Conservation (phyloP, 2,113 vertebrate genomes). For the Trinectes maculatus region DNA sequence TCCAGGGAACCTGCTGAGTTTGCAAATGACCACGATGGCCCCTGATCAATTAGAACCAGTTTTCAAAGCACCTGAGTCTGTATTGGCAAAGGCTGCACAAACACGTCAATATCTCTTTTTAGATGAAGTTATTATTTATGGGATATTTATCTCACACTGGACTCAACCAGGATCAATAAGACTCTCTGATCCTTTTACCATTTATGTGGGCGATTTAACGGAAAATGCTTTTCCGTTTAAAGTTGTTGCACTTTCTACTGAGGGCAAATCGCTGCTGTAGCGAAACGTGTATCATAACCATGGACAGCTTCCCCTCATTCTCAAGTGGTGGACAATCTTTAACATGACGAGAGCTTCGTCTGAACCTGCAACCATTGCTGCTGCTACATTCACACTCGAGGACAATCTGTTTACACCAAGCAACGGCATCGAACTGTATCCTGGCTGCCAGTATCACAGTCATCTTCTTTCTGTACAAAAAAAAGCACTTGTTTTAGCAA, state of each 20-base stretch:
- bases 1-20: constrained; percentile 52
- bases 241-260: not conserved
- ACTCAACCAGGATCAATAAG: not conserved
- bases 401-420: constrained; percentile 41
- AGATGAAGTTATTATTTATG: not conserved
- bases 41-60: constrained; percentile 52
- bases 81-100: constrained; percentile 20
- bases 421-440: constrained; percentile 10
- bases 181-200: constrained; percentile 7
- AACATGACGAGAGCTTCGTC: constrained; percentile 26
- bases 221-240: no score
- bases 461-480: constrained; percentile 8
- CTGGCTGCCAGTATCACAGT: not conserved
- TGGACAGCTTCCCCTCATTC: not conserved
- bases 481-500: constrained; percentile 22
- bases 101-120: not conserved
- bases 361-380: constrained; percentile 3
- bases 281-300: constrained; percentile 8
- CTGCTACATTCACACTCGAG: constrained; percentile 23
- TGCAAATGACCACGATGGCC: constrained; percentile 29
- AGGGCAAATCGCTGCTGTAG: not conserved
- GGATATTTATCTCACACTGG: not conserved
- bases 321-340: constrained; percentile 3
- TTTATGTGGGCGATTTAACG: no score
- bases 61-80: constrained; percentile 44